Base-by-base conservation (phyloP, 2,888 invertebrate genomes). In the Hirtodrosophila alboralis region DNA sequence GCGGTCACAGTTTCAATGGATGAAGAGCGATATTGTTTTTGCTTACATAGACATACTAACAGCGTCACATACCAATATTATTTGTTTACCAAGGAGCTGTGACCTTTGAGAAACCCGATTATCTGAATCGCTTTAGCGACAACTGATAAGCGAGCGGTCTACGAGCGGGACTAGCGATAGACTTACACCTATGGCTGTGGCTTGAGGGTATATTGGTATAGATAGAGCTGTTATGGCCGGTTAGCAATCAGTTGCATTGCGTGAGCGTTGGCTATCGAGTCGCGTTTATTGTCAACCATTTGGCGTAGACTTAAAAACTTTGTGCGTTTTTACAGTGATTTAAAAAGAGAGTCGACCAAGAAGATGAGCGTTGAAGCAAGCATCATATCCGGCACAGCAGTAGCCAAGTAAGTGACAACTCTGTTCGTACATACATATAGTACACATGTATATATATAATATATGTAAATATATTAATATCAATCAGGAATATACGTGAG, bases 401-500 rank as follows among this genome's bases (percentile, higher is more conserved):
- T 95, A 58, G 93, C 95, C 60, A 92, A 93, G 95, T 95, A 92
- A 92, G 91, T 85, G 38, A 3, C 18, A 28, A n/a, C 6, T 14
- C 4, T 7, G 18, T 5, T 4, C 5, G 13, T n/a, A 27, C 23
- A 45, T 14, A n/a, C n/a, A n/a, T n/a, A n/a, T n/a, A n/a, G n/a
- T n/a, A n/a, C n/a, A n/a, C 9, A 12, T 9, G 14, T 21, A 18
- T 10, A 5, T 21, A 23, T 23, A 5, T 23, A 23, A 7, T n/a
- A 12, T 9, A 2, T 7, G 5, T 7, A 21, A 33, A 38, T 27
- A 6, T 14, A 2, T 9, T 16, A 16, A 4, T 27, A 8, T n/a
- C n/a, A 2, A 27, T 0, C 87, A 96, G 96, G 85, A 93, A 95
- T 75, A 95, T 97, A 75, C 93, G 94, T 57, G 92, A 93, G 85